Conservation (phyloP, 2,888 invertebrate genomes). For the Lepidocyrtinus sp. region DNA sequence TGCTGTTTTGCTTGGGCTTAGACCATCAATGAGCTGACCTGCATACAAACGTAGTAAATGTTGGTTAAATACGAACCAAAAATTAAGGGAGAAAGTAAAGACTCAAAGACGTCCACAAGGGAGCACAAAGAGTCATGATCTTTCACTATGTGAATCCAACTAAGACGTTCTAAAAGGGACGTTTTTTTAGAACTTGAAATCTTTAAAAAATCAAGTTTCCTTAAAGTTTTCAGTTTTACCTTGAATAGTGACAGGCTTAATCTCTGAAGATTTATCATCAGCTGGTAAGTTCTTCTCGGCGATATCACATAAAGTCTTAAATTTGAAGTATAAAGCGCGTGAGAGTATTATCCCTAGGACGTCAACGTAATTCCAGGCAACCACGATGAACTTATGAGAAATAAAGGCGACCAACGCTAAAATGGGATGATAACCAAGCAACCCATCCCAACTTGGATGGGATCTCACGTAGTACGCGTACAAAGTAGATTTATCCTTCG, state of each 20-base stretch:
- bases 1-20: slow-evolving; percentile 21
- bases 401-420: slow-evolving; percentile 26
- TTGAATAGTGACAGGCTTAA: background rate
- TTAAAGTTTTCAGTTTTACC: slow-evolving; percentile 8
- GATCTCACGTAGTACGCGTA: slow-evolving; percentile 50
- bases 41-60: slow-evolving; percentile 54
- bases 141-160: slow-evolving; percentile 35
- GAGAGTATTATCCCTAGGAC: slow-evolving; percentile 41
- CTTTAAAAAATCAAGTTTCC: background rate
- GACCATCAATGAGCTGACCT: slow-evolving; percentile 47
- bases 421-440: slow-evolving; percentile 32
- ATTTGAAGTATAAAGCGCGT: slow-evolving; percentile 50
- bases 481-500: slow-evolving; percentile 1
- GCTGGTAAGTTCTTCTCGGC: slow-evolving; percentile 20
- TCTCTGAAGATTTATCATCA: background rate
- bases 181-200: background rate
- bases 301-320: slow-evolving; percentile 36
- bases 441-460: slow-evolving; percentile 33
- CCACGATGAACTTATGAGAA: slow-evolving; percentile 32
- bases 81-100: slow-evolving; percentile 45
- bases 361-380: slow-evolving; percentile 48
- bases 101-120: slow-evolving; percentile 33
- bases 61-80: slow-evolving; percentile 54
- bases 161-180: slow-evolving; percentile 18
- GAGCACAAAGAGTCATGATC: slow-evolving; percentile 38